phyloP scores from a whole-genome alignment of 2,888 invertebrate species.

The Epistrophella euchroma region DNA sequence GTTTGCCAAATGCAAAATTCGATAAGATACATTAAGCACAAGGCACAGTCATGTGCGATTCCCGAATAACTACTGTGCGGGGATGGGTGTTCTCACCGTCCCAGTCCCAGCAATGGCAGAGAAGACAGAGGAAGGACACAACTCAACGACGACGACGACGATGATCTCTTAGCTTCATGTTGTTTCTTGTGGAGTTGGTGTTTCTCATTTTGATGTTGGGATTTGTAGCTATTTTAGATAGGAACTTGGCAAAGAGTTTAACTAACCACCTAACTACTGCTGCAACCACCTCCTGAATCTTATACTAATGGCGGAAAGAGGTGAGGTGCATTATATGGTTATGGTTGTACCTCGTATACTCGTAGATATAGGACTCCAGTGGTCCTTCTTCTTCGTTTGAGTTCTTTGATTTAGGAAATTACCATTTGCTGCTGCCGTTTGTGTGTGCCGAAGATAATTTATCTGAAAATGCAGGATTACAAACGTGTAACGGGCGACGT shows the following conservation, averaged over 20 bases:
- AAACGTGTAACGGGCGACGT: conserved; percentile 75
- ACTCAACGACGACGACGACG: conserved; percentile 38
- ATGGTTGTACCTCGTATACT: conserved; percentile 2
- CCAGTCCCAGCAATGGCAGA: neutral
- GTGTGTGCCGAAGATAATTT: conserved; percentile 66
- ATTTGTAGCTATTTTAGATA: conserved; percentile 76
- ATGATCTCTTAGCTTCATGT: conserved; percentile 63
- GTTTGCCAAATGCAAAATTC: conserved; percentile 77
- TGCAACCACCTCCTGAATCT: conserved; percentile 34
- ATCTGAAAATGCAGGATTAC: conserved; percentile 76
- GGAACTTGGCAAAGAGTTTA: conserved; percentile 73
- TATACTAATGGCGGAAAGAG: conserved; percentile 25
- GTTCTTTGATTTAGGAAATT: conserved; percentile 72
- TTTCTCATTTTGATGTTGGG: conserved; percentile 75
- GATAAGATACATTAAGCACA: conserved; percentile 77
- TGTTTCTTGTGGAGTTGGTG: conserved; percentile 66
- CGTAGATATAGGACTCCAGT: neutral
- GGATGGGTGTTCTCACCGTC: conserved; percentile 30
- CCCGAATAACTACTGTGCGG: conserved; percentile 77
- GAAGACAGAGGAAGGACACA: conserved; percentile 40
- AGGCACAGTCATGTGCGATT: conserved; percentile 76
- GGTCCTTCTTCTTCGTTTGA: conserved; percentile 52
- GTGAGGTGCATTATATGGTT: conserved; percentile 30
- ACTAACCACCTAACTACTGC: conserved; percentile 73
- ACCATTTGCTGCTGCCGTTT: conserved; percentile 68